Evolutionary conservation across 2,888 invertebrate genomes (phyloP), one percentile per base, ranked within the genome.

Genomic region (Erannis defoliaria): DNA sequence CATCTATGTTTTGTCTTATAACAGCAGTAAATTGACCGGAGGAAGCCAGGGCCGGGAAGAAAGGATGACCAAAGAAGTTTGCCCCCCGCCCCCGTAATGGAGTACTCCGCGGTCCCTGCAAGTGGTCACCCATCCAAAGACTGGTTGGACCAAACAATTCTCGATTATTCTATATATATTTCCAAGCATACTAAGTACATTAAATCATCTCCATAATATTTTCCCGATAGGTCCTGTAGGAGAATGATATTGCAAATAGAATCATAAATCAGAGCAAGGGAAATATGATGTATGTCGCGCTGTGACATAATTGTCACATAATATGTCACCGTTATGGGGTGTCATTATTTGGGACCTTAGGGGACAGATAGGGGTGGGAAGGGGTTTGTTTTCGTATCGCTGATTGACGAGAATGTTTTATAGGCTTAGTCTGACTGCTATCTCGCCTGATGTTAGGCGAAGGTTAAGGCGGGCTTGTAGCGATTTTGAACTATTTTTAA

Each of bases 271-370:
- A 55, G 9, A 31, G 18, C 33, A 19, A 35, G 18, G 46, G 50
- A 53, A 58, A 23, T 38, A 48, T 56, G 62, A 62, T 53, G 56
- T 53, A 62, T 48, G 40, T 51, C 62, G 29, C 4, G 8, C 21
- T 46, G 46, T 53, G 62, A 62, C 55, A 56, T 62, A 62, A 62
- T 62, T 62, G 62, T 62, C 62, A 62, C 55, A 46, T 62, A 56
- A 62, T 62, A 70, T 54, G 69, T 71, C 70, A 75, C 75, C 60
- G 71, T 72, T 70, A 76, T 68, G 67, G 65, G 67, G 62, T 69
- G 72, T 73, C 72, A 76, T 77, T 76, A 75, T 73, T 69, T 64
- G 55, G 23, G 61, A 51, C 55, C 61, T 49, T 54, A 53, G n/a
- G 14, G 31, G 40, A 18, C 19, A 38, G 48, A 54, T 48, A 19